A percentile compares a stretch with the other conserved stretches of the same genome.
Conservation (phyloP, 1,140 invertebrate genomes). For the Mya arenaria region DNA sequence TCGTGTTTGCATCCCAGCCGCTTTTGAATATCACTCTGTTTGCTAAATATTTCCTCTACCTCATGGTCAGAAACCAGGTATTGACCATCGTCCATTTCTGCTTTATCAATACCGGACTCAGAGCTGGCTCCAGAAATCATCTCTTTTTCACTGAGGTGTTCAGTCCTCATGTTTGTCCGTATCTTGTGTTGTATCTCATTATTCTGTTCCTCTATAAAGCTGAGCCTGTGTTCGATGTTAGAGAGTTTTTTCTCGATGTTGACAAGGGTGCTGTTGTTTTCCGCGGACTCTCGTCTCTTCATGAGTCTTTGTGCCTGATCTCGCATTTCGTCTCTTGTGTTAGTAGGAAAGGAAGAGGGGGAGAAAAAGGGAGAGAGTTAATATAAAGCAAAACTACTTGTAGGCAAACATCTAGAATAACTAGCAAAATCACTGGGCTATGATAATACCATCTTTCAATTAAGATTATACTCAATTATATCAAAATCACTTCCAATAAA, state of each 20-base stretch:
- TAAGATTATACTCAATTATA: too few species aligned
- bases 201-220: conserved; percentile 37
- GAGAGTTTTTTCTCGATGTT: conserved; percentile 46
- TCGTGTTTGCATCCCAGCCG: too few species aligned
- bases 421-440: too few species aligned
- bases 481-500: too few species aligned
- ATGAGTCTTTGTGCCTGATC: background rate
- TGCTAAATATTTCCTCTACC: too few species aligned
- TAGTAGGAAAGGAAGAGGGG: conserved; percentile 17
- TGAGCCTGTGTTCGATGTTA: conserved; percentile 39
- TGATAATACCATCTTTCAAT: too few species aligned
- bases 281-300: background rate
- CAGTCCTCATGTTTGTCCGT: background rate
- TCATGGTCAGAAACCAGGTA: too few species aligned
- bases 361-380: too few species aligned
- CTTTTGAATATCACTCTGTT: too few species aligned
- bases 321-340: conserved; percentile 15
- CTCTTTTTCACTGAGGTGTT: background rate
- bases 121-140: conserved; percentile 25
- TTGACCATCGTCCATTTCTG: background rate
- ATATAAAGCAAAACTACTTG: too few species aligned
- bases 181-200: conserved; percentile 4
- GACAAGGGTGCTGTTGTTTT: conserved; percentile 14
- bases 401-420: too few species aligned
- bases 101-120: conserved; percentile 41